Conservation (phyloP, 1,140 invertebrate genomes). For the Lutraria rhynchaena region DNA sequence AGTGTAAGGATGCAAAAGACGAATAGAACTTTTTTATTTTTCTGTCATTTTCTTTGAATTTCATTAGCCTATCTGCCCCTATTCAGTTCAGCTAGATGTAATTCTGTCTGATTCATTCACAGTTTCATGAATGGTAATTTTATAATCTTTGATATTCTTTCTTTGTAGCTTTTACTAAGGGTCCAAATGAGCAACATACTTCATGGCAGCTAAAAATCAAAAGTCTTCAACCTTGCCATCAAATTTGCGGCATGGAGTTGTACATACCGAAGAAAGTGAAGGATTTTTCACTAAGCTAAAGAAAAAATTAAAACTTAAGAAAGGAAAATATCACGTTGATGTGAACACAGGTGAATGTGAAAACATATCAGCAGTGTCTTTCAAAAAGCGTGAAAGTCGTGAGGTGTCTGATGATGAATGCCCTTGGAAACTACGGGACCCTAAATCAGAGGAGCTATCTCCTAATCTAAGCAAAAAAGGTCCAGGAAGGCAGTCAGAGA, state of each 20-base stretch:
- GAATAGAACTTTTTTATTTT: no score
- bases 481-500: constrained; percentile 9
- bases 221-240: constrained; percentile 46
- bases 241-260: constrained; percentile 5
- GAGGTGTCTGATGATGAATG: constrained; percentile 17
- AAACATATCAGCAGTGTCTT: constrained; percentile 40
- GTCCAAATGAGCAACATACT: no score
- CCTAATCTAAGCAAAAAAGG: constrained; percentile 5
- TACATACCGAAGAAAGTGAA: constrained; percentile 36
- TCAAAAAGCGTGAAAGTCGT: constrained; percentile 44
- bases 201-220: constrained; percentile 41
- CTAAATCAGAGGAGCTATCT: constrained; percentile 1
- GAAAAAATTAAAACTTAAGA: constrained; percentile 52
- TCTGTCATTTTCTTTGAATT: no score
- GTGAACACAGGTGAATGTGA: constrained; percentile 52
- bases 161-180: no score
- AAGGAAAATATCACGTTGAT: constrained; percentile 45
- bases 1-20: no score
- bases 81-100: no score
- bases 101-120: no score
- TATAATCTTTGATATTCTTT: no score
- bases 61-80: no score
- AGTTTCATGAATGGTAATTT: no score
- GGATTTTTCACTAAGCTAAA: constrained; percentile 42
- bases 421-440: constrained; percentile 3